Evolutionary conservation across 2,113 vertebrate species (phyloP), one percentile per base, ranked within the genome.

Genomic region (Cavia aperea): DNA sequence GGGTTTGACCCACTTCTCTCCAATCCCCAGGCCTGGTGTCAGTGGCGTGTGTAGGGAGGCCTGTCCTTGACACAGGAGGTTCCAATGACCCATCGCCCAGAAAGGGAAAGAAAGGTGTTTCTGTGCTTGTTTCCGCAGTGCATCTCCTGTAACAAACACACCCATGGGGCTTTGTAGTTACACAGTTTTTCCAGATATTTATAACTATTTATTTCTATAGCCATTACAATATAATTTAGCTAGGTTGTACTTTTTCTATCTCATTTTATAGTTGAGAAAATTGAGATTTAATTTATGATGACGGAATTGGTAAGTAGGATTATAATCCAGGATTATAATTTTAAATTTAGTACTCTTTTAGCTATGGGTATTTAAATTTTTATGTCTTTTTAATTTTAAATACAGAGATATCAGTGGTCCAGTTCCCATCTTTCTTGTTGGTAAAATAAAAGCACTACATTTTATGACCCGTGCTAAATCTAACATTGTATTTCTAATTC

Each of bases 401-500:
- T 60, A 26, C n/a, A 60, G 90, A 94, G 16, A 86, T 86, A 68
- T 70, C 62, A 88, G 1, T 88, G 54, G 36, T 81, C 43, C 14
- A 58, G 26, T 21, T 65, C n/a, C 62, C 8, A 49, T 81, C 43
- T 62, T 72, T 26, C 33, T 93, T n/a, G 73, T 79, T 58, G 86
- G 4, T 87, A 84, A 89, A 91, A 90, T 89, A 56, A 92, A 92
- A 31, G 19, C 12, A 51, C 26, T 90, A 19, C 33, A 63, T 65
- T 87, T 84, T 75, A 31, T 77, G 8, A 15, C 89, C 75, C 15
- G 63, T 78, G 85, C 21, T 85, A 82, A 18, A 15, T 93, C 63
- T 93, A 91, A 94, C 94, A 90, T 93, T 90, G 36, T 72, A 39
- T 77, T 72, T 54, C 31, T 93, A 51, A 36, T 11, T 26, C 11